Conservation (phyloP, 2,113 vertebrate species). For the Halcyon senegalensis region DNA sequence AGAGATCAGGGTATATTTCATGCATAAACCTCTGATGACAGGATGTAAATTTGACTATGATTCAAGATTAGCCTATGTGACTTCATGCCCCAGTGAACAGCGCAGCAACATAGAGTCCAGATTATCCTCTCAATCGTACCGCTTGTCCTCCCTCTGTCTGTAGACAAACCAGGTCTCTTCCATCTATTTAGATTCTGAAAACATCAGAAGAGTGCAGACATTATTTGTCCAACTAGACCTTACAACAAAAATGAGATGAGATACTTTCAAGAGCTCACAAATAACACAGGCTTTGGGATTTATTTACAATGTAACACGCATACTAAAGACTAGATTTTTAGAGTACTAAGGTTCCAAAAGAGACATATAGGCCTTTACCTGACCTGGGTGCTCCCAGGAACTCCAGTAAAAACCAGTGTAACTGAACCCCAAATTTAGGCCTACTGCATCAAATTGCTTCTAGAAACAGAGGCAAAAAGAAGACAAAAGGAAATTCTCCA, state of each 20-base stretch:
- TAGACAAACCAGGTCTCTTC: background rate
- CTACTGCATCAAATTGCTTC: background rate
- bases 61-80: background rate
- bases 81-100: background rate
- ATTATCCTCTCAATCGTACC: background rate
- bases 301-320: background rate
- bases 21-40: background rate
- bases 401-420: background rate
- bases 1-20: background rate
- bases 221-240: background rate
- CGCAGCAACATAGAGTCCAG: background rate
- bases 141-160: background rate
- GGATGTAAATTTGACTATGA: background rate
- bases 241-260: background rate
- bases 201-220: background rate
- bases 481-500: background rate
- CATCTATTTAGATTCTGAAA: background rate
- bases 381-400: background rate
- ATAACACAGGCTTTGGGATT: accelerated
- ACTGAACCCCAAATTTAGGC: background rate
- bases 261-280: background rate
- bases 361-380: background rate
- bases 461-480: background rate
- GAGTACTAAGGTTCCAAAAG: background rate
- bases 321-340: background rate